Evolutionary conservation across 2,888 invertebrate species (phyloP).

Genomic region (Schrankia costaestrigalis): DNA sequence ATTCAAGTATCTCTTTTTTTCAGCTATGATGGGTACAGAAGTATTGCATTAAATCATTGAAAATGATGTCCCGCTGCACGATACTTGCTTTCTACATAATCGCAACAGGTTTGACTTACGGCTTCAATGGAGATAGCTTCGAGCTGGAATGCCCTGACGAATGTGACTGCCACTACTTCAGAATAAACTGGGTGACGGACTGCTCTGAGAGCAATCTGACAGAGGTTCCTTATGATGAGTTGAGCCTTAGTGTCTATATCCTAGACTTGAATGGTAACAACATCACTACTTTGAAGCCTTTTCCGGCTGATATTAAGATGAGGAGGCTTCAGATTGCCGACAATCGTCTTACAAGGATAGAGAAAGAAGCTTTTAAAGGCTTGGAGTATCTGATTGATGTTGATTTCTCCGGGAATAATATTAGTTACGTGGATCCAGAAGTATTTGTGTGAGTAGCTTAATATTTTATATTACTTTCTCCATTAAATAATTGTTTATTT

Average conservation of each 20-base stretch:
- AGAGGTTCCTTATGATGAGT: conserved; percentile 83
- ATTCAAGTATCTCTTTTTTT: conserved; percentile 20
- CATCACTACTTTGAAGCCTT: conserved; percentile 80
- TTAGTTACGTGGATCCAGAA: conserved; percentile 83
- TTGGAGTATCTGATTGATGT: conserved; percentile 85
- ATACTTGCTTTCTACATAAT: conserved; percentile 49
- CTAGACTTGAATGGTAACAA: conserved; percentile 86
- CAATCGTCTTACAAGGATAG: conserved; percentile 81
- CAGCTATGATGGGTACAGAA: conserved; percentile 39
- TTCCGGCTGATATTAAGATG: conserved; percentile 85
- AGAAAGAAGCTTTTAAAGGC: conserved; percentile 82
- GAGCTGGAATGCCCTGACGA: conserved; percentile 87
- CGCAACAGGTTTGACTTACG: conserved; percentile 44
- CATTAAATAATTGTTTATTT: no score
- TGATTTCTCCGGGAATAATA: conserved; percentile 85
- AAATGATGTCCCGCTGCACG: conserved; percentile 50
- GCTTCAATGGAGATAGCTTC: conserved; percentile 82
- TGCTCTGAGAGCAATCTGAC: conserved; percentile 88
- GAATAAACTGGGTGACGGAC: conserved; percentile 88
- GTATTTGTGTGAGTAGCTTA: conserved; percentile 80
- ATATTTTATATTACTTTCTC: no score
- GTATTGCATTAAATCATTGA: conserved; percentile 26
- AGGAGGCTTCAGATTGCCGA: conserved; percentile 85
- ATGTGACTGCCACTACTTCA: conserved; percentile 88
- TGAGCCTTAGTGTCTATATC: conserved; percentile 85